Percentiles rank a stretch among this genome's conserved stretches.
Conservation (phyloP, 2,797 vertebrate genomes). For the Apogon talboti region DNA sequence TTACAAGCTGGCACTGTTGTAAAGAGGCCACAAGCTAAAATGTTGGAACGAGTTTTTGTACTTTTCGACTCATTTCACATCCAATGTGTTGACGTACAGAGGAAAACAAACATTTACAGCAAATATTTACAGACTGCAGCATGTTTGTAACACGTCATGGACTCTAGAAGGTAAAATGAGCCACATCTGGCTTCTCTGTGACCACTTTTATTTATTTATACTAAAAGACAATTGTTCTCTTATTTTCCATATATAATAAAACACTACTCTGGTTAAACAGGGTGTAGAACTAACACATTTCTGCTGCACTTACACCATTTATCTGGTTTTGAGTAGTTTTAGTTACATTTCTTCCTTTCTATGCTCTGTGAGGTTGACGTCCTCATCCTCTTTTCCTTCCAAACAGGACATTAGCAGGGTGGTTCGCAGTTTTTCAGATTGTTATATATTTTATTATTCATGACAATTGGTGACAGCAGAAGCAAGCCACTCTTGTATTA, state of each 20-base stretch:
- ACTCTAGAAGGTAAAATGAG: not conserved
- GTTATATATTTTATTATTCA: conserved; percentile 21
- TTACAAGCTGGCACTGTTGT: conserved; percentile 5
- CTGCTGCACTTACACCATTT: no score
- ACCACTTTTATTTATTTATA: not conserved
- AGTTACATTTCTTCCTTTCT: conserved; percentile 7
- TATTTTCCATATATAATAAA: not conserved
- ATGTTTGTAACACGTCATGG: not conserved
- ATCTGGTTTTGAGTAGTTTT: not conserved
- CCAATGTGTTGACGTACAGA: not conserved
- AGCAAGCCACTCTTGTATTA: conserved; percentile 8
- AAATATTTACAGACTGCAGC: conserved; percentile 14
- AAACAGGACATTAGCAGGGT: conserved; percentile 20
- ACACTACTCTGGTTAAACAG: not conserved
- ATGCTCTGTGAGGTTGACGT: conserved; percentile 18
- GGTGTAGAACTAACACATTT: no score
- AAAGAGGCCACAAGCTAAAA: conserved; percentile 3
- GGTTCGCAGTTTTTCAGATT: not conserved
- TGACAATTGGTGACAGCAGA: not conserved
- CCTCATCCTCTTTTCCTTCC: not conserved
- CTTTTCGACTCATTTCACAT: not conserved
- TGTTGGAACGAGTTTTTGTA: not conserved
- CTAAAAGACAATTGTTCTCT: conserved; percentile 1
- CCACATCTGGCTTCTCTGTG: not conserved
- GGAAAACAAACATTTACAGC: not conserved